phyloP scores from a whole-genome alignment of 2,113 vertebrate genomes.

The Varanus komodoensis region DNA sequence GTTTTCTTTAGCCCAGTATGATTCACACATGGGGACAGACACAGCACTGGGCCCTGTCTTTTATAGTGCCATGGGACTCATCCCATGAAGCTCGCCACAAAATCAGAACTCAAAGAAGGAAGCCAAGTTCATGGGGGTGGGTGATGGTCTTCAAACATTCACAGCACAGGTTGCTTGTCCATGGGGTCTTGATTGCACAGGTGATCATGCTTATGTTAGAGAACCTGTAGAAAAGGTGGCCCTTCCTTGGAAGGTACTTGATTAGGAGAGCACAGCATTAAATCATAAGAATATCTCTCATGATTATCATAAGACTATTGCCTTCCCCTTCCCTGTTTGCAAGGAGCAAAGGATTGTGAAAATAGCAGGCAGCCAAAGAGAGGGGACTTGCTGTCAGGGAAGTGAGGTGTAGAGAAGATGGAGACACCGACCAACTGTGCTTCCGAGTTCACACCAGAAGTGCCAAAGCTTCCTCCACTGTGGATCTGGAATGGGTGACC shows the following conservation, averaged over 20 bases:
- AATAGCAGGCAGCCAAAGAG: no score
- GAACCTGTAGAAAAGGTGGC: neutral
- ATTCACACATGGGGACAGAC: neutral
- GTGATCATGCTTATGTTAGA: neutral
- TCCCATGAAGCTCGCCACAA: neutral
- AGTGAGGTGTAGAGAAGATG: no score
- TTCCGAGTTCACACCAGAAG: neutral
- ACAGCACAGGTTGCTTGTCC: neutral
- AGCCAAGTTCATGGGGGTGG: neutral
- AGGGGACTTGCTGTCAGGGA: no score
- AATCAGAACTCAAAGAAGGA: neutral
- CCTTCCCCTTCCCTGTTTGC: neutral
- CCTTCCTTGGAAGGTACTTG: neutral
- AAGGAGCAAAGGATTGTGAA: neutral
- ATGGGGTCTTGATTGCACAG: neutral
- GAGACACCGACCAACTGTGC: neutral
- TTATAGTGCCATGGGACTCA: neutral
- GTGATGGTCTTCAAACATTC: neutral
- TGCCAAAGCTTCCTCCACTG: neutral
- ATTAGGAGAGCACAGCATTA: neutral
- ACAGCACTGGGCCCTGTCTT: neutral
- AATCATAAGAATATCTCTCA: no score
- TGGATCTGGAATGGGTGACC: neutral
- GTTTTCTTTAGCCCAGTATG: slow-evolving; percentile 26
- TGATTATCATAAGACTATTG: no score